Base-by-base conservation (phyloP, 1,140 invertebrate species). In the Drosophila murphyi region DNA sequence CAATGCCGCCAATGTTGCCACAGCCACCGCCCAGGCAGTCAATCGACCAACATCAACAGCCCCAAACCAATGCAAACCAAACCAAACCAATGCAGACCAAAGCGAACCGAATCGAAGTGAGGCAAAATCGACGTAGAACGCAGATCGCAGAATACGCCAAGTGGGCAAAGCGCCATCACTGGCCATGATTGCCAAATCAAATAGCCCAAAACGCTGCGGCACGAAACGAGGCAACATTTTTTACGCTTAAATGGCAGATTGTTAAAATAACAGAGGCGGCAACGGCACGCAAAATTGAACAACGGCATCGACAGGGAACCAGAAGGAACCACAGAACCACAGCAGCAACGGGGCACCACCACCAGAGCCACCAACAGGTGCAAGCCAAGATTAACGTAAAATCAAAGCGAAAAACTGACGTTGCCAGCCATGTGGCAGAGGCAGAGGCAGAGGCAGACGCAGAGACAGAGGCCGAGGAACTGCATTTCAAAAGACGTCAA, bases 191-290 rank as follows among this genome's bases (percentile, higher is more conserved):
- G 83, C 85, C 83, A 88, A 89, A 88, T 78, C 85, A 89, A 88
- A 88, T 83, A 89, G 85, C 85, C 83, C 85, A 88, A 88, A 89
- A 89, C 85, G 78, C 76, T 82, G 80, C 85, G 85, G 86, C 85
- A 89, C 81, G 85, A 89, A 89, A 89, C 85, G 78, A 88, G 85
- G 85, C 85, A 89, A 89, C 85, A 89, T 89, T 89, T 89, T 89
- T 89, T 89, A 89, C 85, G 85, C 85, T 89, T 89, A 89, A 89
- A 89, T 89, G 85, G 85, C 85, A 89, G 85, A 89, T 89, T 89
- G 85, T 89, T 89, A 89, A 89, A 89, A 89, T 89, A 89, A 89
- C 85, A 89, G 85, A 89, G 85, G 85, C 85, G 85, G 85, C 85
- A 89, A 86, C 83, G 83, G 83, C 83, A 87, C 85, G 85, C 80